Percentiles rank a stretch among this genome's conserved stretches.
phyloP scores from a whole-genome alignment of 2,113 vertebrate genomes.

The Mormyrus iriodes region DNA sequence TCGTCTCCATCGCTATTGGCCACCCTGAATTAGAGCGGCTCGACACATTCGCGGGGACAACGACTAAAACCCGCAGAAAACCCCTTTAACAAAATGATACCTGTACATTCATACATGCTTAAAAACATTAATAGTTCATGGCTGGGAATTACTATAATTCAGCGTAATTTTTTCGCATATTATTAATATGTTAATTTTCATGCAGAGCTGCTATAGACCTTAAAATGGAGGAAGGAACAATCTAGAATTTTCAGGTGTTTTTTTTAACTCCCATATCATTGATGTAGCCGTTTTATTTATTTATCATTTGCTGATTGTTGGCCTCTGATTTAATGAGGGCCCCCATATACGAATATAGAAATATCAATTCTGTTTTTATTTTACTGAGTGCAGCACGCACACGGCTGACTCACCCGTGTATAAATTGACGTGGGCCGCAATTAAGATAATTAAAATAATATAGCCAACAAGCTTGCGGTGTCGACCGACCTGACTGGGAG shows the following conservation, averaged over 20 bases:
- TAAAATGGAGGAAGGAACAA: neutral
- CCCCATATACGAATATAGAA: slow-evolving; percentile 35
- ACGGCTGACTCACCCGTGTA: slow-evolving; percentile 46
- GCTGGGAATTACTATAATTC: neutral
- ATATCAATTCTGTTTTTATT: slow-evolving; percentile 55
- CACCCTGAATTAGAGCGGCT: neutral
- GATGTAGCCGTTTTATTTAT: slow-evolving; percentile 22
- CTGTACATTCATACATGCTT: neutral
- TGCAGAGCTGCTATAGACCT: neutral
- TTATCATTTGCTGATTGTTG: slow-evolving; percentile 23
- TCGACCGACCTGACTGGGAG: slow-evolving; percentile 33
- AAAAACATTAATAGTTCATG: neutral
- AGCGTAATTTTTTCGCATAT: neutral
- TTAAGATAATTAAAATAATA: slow-evolving; percentile 68
- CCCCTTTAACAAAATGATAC: neutral
- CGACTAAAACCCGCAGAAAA: too few relatives aligned
- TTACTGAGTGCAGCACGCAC: slow-evolving; percentile 41
- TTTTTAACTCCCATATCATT: slow-evolving; percentile 18
- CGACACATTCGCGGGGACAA: neutral
- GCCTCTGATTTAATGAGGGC: slow-evolving; percentile 45
- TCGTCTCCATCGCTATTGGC: neutral
- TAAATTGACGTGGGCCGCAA: slow-evolving; percentile 53
- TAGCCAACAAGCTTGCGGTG: slow-evolving; percentile 56
- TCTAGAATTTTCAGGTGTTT: neutral
- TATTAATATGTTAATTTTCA: neutral